Percentiles rank a stretch among this genome's conserved stretches.
phyloP scores from a whole-genome alignment of 2,113 vertebrate species.

The Psettodes erumei region DNA sequence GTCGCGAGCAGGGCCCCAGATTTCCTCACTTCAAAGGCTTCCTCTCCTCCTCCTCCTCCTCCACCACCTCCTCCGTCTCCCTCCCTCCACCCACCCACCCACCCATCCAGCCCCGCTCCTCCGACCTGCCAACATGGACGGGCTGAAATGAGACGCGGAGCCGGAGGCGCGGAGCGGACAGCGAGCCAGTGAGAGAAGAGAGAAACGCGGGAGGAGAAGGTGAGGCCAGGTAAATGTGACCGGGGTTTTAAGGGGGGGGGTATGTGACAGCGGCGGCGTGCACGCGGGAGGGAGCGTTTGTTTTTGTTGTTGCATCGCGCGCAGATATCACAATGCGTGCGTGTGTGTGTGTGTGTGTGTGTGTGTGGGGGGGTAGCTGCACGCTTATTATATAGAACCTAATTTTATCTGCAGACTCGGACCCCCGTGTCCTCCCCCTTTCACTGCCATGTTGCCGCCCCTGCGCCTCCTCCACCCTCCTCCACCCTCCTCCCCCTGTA shows the following conservation, averaged over 20 bases:
- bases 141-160: constrained; percentile 43
- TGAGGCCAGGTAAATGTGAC: constrained; percentile 59
- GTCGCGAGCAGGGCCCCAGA: constrained; percentile 59
- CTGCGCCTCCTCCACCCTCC: not conserved
- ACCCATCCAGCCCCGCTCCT: not conserved
- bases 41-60: constrained; percentile 26
- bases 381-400: not conserved
- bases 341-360: not conserved
- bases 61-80: not conserved
- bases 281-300: constrained; percentile 48
- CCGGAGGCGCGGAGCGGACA: not conserved
- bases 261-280: constrained; percentile 31
- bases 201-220: not conserved
- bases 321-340: constrained; percentile 20
- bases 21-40: constrained; percentile 74
- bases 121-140: constrained; percentile 39
- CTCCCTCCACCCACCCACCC: constrained; percentile 21
- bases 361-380: not conserved
- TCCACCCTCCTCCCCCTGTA: not conserved
- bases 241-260: constrained; percentile 23
- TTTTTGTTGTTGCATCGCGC: constrained; percentile 44
- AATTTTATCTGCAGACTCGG: not conserved
- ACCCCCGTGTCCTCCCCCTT: too few species aligned
- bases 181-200: constrained; percentile 6
- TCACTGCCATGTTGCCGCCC: too few species aligned